These are phyloP conservation scores for Rousettus madagascariensis DNA, from an alignment of 2,797 vertebrate genomes.

Conservation along the genomic window DNA sequence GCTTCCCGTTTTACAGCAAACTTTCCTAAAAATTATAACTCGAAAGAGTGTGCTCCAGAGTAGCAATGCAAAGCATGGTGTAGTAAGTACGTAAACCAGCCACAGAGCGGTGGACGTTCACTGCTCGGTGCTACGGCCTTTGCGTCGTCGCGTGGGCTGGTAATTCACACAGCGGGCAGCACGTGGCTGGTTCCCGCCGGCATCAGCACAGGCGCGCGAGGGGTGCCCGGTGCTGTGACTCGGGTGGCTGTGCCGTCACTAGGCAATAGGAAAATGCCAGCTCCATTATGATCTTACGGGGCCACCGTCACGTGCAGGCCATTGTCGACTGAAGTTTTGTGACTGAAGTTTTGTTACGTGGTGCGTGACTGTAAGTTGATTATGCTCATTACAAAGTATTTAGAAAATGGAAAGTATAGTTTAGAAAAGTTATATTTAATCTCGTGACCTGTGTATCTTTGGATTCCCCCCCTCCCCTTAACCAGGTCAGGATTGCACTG, in stretches of 20 bases:
- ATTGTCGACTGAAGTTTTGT: not conserved
- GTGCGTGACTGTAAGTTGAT: not conserved
- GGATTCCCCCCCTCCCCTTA: too few species aligned
- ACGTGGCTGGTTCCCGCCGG: not conserved
- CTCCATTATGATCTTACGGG: too few species aligned
- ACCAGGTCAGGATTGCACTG: too few species aligned
- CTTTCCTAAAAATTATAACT: too few species aligned
- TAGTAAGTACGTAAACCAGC: too few species aligned
- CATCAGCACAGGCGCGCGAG: not conserved
- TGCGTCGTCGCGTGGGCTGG: not conserved
- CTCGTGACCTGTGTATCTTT: not conserved
- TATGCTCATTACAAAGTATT: too few species aligned
- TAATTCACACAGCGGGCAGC: fast-evolving
- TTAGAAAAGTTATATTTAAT: not conserved
- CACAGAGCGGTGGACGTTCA: too few species aligned
- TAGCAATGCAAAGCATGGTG: too few species aligned
- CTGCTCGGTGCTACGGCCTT: fast-evolving
- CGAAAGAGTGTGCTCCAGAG: not conserved
- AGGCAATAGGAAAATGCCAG: too few species aligned
- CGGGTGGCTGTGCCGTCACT: fast-evolving
- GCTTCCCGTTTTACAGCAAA: not conserved
- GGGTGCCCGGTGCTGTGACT: fast-evolving
- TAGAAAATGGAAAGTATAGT: too few species aligned
- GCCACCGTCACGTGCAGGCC: too few species aligned
- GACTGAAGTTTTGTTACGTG: too few species aligned